Evolutionary conservation across 2,888 invertebrate genomes (phyloP), one percentile per base, ranked within the genome.

Genomic region (Hyppa rectilinea): DNA sequence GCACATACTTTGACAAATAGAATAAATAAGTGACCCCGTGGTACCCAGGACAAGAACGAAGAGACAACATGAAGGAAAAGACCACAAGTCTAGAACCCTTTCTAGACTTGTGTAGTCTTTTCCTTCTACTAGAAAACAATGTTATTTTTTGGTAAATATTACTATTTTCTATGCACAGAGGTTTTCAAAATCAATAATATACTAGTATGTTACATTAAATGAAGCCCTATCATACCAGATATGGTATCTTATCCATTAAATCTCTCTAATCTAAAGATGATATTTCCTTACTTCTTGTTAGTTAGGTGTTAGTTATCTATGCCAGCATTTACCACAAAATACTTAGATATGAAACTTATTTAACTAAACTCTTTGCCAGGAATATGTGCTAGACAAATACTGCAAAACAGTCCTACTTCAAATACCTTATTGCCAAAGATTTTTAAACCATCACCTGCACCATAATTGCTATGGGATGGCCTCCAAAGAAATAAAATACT

Each of bases 261-360:
- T 50, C 6, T 40, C 12, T 62, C n/a, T 34, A 52, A 63, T 43
- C 40, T 66, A 34, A n/a, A n/a, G 40, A 67, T 50, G 4, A 31
- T 31, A 12, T 49, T 31, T 63, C 10, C 10, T 26, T 43, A 63
- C n/a, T 50, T 56, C 17, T 45, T 12, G 17, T 29, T n/a, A 29
- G 4, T 36, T 14, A 2, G 4, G 26, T 29, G 10, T 29, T 38
- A 23, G 1, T 36, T 38, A 49, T 38, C 45, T 47, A 7, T 29
- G 12, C 7, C n/a, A 59, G 17, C 12, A 47, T 31, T 49, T 38
- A 65, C 38, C 17, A 29, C 7, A 38, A 14, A 66, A 49, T 10
- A 65, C n/a, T 14, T 36, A 29, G 6, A n/a, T 26, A 26, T 10
- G 20, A 40, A 40, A 29, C 40, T 40, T 26, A 40, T 55, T n/a